phyloP scores from a whole-genome alignment of 2,888 invertebrate species.

The Dasysyrphus tricinctus region DNA sequence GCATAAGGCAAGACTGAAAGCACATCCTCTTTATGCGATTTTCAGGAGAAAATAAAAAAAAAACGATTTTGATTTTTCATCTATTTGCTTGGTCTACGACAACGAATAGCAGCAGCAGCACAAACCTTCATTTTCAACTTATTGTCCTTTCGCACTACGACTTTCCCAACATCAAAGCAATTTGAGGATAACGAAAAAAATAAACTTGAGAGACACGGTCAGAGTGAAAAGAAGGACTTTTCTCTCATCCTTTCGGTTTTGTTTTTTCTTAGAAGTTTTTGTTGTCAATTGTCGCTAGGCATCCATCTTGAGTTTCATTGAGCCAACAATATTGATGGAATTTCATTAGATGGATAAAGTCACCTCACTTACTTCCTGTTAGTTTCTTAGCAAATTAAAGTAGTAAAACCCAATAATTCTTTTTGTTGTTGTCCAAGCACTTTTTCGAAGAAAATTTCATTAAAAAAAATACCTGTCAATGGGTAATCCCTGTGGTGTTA shows the following conservation, averaged over 20 bases:
- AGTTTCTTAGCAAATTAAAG: slow-evolving; percentile 37
- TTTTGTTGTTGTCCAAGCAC: not conserved
- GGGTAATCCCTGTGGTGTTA: slow-evolving; percentile 37
- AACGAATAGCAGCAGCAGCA: not conserved
- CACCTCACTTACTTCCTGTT: not conserved
- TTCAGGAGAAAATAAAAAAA: not conserved
- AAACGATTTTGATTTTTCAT: slow-evolving; percentile 61
- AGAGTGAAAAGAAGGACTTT: slow-evolving; percentile 10
- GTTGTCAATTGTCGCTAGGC: slow-evolving; percentile 18
- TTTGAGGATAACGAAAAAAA: slow-evolving; percentile 18
- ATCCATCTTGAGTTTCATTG: slow-evolving; percentile 24
- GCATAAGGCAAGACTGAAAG: slow-evolving; percentile 20
- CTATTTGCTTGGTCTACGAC: not conserved
- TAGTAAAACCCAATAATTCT: not conserved
- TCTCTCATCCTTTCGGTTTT: not conserved
- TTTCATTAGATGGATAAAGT: slow-evolving; percentile 55
- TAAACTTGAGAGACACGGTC: slow-evolving; percentile 24
- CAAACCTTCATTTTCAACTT: slow-evolving; percentile 15
- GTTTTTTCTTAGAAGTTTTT: slow-evolving; percentile 1
- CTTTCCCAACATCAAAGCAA: slow-evolving; percentile 33
- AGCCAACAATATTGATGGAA: slow-evolving; percentile 50
- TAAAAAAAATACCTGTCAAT: slow-evolving; percentile 39
- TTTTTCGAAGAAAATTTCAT: slow-evolving; percentile 19
- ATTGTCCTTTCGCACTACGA: slow-evolving; percentile 37
- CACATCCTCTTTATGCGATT: slow-evolving; percentile 28